These are phyloP conservation scores for Butorides virescens DNA, from an alignment of 2,113 vertebrate species.

Conservation along the genomic window DNA sequence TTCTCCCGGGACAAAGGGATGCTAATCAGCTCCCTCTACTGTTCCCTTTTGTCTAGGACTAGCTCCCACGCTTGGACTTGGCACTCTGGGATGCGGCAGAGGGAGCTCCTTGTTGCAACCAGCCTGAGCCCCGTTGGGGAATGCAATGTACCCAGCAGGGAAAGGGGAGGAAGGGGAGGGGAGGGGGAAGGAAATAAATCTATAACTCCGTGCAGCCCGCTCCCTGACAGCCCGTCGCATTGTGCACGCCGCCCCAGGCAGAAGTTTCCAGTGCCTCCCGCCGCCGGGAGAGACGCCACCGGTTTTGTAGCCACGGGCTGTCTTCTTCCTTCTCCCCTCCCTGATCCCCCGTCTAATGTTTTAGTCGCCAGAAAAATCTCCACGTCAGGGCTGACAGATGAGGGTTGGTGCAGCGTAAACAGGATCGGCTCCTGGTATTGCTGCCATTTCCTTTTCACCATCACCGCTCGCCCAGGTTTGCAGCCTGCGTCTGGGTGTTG, in stretches of 20 bases:
- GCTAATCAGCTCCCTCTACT: conserved; percentile 72
- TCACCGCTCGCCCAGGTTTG: accelerated
- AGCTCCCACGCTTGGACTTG: conserved; percentile 69
- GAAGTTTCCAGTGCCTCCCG: conserved; percentile 8
- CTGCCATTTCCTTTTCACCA: neutral
- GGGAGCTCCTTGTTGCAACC: conserved; percentile 60
- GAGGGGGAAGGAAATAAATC: conserved; percentile 24
- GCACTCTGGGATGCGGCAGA: conserved; percentile 59
- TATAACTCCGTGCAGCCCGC: neutral
- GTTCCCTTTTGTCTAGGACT: conserved; percentile 64
- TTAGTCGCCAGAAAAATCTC: neutral
- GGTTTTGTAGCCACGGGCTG: conserved; percentile 23
- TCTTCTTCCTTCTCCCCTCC: neutral
- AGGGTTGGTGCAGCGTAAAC: neutral
- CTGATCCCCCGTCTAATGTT: neutral
- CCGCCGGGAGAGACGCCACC: neutral
- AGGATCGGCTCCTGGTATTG: neutral
- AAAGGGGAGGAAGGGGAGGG: neutral
- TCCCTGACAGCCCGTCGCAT: neutral
- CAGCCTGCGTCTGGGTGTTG: neutral
- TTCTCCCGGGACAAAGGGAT: conserved; percentile 69
- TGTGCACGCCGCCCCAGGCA: neutral
- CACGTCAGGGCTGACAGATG: neutral
- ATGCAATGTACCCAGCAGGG: conserved; percentile 24
- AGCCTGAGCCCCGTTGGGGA: conserved; percentile 4